These are phyloP conservation scores for Mythimna pallens DNA, from an alignment of 2,888 invertebrate species.

Conservation along the genomic window DNA sequence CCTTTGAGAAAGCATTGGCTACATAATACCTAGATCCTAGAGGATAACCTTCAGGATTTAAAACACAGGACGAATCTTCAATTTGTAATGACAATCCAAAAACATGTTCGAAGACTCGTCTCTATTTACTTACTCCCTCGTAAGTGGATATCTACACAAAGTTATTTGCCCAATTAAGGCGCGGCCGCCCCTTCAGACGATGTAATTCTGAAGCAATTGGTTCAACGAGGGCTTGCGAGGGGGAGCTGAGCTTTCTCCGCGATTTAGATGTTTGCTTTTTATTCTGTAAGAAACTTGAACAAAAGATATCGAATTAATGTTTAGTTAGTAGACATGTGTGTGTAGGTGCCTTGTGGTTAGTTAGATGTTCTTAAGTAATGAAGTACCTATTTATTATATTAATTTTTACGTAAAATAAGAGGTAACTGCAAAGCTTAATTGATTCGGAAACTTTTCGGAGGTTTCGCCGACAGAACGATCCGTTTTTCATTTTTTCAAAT, in stretches of 20 bases:
- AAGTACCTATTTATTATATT: neutral
- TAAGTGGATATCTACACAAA: constrained; percentile 77
- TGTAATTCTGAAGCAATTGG: constrained; percentile 85
- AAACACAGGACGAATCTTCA: neutral
- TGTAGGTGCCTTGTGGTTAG: neutral
- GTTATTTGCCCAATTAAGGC: constrained; percentile 88
- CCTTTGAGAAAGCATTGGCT: too few relatives aligned
- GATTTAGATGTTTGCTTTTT: constrained; percentile 67
- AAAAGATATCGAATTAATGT: constrained; percentile 22
- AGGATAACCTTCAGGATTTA: neutral
- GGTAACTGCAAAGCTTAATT: neutral
- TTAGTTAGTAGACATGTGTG: neutral
- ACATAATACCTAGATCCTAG: too few relatives aligned
- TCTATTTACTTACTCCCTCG: constrained; percentile 76
- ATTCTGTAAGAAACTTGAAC: constrained; percentile 40
- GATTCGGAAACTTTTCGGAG: too few relatives aligned
- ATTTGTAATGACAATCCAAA: constrained; percentile 25
- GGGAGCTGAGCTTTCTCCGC: constrained; percentile 80
- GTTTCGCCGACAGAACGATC: too few relatives aligned
- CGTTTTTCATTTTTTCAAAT: too few relatives aligned
- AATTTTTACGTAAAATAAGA: neutral
- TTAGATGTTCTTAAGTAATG: neutral
- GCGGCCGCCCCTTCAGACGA: constrained; percentile 82
- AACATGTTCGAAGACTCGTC: constrained; percentile 51
- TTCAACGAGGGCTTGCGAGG: constrained; percentile 79